These are phyloP conservation scores for Pygocentrus nattereri DNA, from an alignment of 2,797 vertebrate species.

Conservation along the genomic window DNA sequence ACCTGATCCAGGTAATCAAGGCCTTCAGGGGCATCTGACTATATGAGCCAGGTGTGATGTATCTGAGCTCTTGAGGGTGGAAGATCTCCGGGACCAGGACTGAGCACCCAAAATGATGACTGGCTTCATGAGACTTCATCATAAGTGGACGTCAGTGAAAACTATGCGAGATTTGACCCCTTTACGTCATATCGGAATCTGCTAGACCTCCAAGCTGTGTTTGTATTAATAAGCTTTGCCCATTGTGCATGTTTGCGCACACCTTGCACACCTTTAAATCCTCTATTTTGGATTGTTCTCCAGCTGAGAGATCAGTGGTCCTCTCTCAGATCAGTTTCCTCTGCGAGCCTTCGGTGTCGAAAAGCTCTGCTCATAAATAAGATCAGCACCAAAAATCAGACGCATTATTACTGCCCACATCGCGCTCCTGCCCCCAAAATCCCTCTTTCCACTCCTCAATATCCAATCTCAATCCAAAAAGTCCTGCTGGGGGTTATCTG, in stretches of 20 bases:
- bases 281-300: slow-evolving; percentile 66
- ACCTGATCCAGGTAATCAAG: too few species aligned
- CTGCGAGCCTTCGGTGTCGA: slow-evolving; percentile 67
- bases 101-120: too few species aligned
- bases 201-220: not conserved
- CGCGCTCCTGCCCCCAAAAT: slow-evolving; percentile 60
- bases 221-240: not conserved
- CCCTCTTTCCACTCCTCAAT: slow-evolving; percentile 57
- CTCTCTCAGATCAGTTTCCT: slow-evolving; percentile 71
- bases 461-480: slow-evolving; percentile 70
- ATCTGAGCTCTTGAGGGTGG: too few species aligned
- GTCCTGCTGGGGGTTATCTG: slow-evolving; percentile 69
- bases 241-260: slow-evolving; percentile 23
- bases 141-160: too few species aligned
- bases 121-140: too few species aligned
- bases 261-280: slow-evolving; percentile 54
- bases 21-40: too few species aligned
- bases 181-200: not conserved
- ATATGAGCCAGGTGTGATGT: too few species aligned
- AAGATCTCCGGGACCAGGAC: too few species aligned
- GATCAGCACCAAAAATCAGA: slow-evolving; percentile 74
- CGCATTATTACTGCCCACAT: slow-evolving; percentile 76
- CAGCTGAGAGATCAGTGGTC: slow-evolving; percentile 54
- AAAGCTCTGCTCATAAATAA: slow-evolving; percentile 72
- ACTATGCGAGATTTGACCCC: too few species aligned